Evolutionary conservation across 1,140 invertebrate genomes (phyloP), one percentile per base, ranked within the genome.

Genomic region (Lycorma delicatula): DNA sequence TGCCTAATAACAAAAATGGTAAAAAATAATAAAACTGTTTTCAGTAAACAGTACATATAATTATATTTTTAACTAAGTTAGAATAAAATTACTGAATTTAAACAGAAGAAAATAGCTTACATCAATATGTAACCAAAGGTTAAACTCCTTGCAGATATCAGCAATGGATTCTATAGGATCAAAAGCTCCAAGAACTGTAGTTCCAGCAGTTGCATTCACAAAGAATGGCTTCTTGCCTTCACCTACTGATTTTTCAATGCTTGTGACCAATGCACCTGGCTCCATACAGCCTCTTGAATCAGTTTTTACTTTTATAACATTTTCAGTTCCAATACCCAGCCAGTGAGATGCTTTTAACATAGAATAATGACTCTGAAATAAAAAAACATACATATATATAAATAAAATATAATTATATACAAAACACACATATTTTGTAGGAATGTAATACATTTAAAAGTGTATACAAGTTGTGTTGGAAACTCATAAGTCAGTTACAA

Each of bases 101-200:
- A 51, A 25, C 44, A 60, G 46, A 65, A n/a, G n/a, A n/a, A n/a
- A n/a, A n/a, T n/a, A n/a, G 74, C 81, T 76, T 69, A 86, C 84
- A 76, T 93, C 91, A 58, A 93, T 83, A 72, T 95, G 91, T 65
- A 94, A 73, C 91, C 91, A 94, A 6, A 94, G 65, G 63, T 74
- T 67, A 66, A 83, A 73, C 18, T 77, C 73, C 13, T 73, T 60
- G 52, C 85, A 86, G 16, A 87, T 67, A 56, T 84, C 79, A 11
- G 90, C 82, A 26, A 94, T 81, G 27, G 80, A 75, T 1, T 78
- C 70, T 3, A 96, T 67, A 3, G 90, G 85, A 72, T 96, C 93
- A 64, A 89, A 91, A 0, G 91, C 85, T 0, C 89, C 89, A n/a
- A 88, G 66, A 0, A 89, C 85, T 0, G 86, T 89, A 1, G 85